Base-by-base conservation (phyloP, 2,113 vertebrate genomes). In the Lucifuga dentata region DNA sequence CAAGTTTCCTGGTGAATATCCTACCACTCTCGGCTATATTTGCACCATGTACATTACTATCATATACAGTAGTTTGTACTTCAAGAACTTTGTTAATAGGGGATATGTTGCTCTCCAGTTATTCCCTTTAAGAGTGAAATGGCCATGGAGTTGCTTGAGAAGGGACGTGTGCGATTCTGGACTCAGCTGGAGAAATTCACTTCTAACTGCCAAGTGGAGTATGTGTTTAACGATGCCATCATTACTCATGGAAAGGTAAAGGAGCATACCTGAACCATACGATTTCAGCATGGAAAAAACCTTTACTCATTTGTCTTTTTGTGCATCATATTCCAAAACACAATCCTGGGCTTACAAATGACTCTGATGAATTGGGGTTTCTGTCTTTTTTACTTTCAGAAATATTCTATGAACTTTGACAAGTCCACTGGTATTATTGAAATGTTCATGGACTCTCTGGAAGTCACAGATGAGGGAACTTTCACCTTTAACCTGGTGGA, bases 401-500 rank as follows among this genome's bases (percentile, higher is more conserved):
- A 99, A 95, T 98, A 99, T 53, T 94, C 95, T 62, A 96, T 98
- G 95, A 94, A 94, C 43, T 90, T 99, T 23, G 93, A 99, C 88
- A 92, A 89, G 60, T 94, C 90, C 52, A 95, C 94, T 0, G 96
- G 98, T 40, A 93, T 99, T 65, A 89, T 99, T 64, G 97, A 99
- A 86, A 95, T 99, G 96, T 94, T 94, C 79, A 98, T 99, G 96
- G 96, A 99, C 71, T 96, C 91, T 23, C 91, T 99, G 38, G 95
- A 95, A 73, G 92, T 97, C 49, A 94, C 92, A 0, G 97, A 99
- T 76, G 97, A 99, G 88, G 98, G 98, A 55, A 98, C 97, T 0
- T 99, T 95, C 33, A 98, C 97, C 26, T 98, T 99, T 83, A 95
- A 98, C 71, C 88, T 99, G 67, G 95, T 98, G 44, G 98, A 99